phyloP scores from a whole-genome alignment of 2,113 vertebrate species.

The Atherinomorus stipes region DNA sequence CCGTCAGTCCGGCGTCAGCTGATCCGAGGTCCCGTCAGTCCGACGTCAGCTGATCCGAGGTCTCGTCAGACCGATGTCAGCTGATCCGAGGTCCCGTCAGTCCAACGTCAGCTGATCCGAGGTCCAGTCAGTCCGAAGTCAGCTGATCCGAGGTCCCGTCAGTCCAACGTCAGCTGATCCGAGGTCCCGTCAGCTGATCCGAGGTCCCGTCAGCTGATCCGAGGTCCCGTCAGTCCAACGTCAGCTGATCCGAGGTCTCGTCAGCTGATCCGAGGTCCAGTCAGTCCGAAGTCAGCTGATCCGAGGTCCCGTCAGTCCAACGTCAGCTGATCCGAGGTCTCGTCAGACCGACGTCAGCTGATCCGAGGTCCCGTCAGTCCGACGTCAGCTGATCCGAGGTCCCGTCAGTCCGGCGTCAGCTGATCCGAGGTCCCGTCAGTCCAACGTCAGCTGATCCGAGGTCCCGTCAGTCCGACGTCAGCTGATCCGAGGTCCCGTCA shows the following conservation, averaged over 20 bases:
- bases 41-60: not conserved
- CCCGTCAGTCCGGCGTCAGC: not conserved
- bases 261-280: too few relatives aligned
- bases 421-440: not conserved
- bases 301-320: not conserved
- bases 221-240: not conserved
- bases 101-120: not conserved
- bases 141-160: not conserved
- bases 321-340: too few relatives aligned
- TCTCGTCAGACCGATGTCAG: not conserved
- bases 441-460: not conserved
- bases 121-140: not conserved
- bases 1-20: not conserved
- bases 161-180: not conserved
- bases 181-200: not conserved
- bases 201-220: too few relatives aligned
- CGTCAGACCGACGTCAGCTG: not conserved
- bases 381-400: too few relatives aligned
- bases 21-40: not conserved
- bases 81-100: not conserved
- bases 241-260: too few relatives aligned
- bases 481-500: not conserved
- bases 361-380: not conserved
- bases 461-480: not conserved
- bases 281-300: not conserved